Percentiles rank a stretch among this genome's conserved stretches.
Evolutionary conservation across 1,140 invertebrate species (phyloP).

Genomic region (Hycleus cichorii): DNA sequence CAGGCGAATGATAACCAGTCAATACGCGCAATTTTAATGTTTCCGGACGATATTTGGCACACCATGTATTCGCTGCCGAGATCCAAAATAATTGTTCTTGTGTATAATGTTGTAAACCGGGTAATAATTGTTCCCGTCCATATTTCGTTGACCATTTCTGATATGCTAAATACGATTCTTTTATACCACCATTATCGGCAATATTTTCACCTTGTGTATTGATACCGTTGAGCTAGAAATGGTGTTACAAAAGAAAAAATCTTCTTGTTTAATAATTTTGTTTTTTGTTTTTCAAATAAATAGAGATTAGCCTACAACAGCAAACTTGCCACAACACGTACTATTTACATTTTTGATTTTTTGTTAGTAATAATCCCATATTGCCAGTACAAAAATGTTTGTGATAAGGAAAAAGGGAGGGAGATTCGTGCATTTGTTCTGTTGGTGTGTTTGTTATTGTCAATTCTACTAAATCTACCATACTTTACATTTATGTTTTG

Average conservation of each 20-base stretch:
- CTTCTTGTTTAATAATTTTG: background rate
- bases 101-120: conserved; percentile 39
- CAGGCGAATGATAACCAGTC: conserved; percentile 70
- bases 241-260: conserved; percentile 31
- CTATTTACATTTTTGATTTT: background rate
- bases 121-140: conserved; percentile 40
- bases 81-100: conserved; percentile 70
- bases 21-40: conserved; percentile 64
- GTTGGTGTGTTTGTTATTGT: too few species aligned
- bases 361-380: background rate
- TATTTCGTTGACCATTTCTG: conserved; percentile 40
- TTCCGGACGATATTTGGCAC: conserved; percentile 60
- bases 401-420: background rate
- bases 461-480: conserved; percentile 47
- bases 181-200: conserved; percentile 61
- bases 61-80: conserved; percentile 61
- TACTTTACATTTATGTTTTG: conserved; percentile 73
- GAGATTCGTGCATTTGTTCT: background rate
- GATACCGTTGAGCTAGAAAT: conserved; percentile 50
- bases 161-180: conserved; percentile 54
- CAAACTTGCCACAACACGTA: background rate
- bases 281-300: conserved; percentile 1
- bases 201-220: conserved; percentile 61
- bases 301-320: background rate
- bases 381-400: conserved; percentile 3